These are phyloP conservation scores for Microchirus variegatus DNA, from an alignment of 2,797 vertebrate genomes.

Conservation along the genomic window DNA sequence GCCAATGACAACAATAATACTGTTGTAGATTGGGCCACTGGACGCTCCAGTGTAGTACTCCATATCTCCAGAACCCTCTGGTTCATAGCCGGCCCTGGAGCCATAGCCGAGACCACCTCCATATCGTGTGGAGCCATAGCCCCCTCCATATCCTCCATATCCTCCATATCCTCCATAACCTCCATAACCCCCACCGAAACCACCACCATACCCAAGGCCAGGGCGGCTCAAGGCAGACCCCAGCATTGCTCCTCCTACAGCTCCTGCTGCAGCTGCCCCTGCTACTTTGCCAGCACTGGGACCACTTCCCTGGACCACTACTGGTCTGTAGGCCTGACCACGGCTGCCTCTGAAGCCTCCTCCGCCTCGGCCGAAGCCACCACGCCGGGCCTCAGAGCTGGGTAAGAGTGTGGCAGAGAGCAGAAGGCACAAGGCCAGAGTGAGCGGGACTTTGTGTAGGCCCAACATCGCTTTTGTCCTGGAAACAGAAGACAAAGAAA, in stretches of 20 bases:
- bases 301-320: conserved; percentile 59
- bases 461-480: conserved; percentile 50
- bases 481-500: background rate
- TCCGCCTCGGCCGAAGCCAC: conserved; percentile 42
- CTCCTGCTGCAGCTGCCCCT: conserved; percentile 82
- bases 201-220: conserved; percentile 58
- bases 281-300: conserved; percentile 79
- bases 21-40: conserved; percentile 70
- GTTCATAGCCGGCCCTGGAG: conserved; percentile 55
- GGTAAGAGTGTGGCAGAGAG: conserved; percentile 70
- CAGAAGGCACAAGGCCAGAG: conserved; percentile 61
- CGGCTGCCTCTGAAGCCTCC: conserved; percentile 52
- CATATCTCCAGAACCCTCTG: conserved; percentile 76
- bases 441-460: conserved; percentile 32
- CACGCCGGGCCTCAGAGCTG: conserved; percentile 65
- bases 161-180: conserved; percentile 6
- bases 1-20: conserved; percentile 71
- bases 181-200: conserved; percentile 11
- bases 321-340: conserved; percentile 45
- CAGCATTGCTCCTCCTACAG: conserved; percentile 78
- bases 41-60: conserved; percentile 72
- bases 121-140: conserved; percentile 48
- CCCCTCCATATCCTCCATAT: conserved; percentile 47
- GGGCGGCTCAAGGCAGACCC: conserved; percentile 81
- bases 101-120: conserved; percentile 48